Conservation (phyloP, 2,797 vertebrate genomes). For the Mormyrus proboscirostris region DNA sequence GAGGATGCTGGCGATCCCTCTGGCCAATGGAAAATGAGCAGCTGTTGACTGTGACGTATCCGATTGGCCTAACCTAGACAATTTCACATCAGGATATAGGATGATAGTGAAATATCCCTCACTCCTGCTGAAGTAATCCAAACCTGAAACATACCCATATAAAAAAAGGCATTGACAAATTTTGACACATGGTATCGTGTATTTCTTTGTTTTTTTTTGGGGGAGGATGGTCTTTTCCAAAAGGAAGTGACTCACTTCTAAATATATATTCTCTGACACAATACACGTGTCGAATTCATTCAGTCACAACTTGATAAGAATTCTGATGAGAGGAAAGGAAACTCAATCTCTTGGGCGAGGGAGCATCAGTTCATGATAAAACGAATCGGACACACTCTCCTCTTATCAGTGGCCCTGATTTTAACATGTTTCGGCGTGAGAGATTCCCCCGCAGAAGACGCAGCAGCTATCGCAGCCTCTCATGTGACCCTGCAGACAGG, state of each 20-base stretch:
- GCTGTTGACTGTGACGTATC: conserved; percentile 15
- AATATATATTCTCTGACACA: background rate
- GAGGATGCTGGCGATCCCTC: background rate
- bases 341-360: background rate
- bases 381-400: background rate
- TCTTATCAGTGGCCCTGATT: background rate
- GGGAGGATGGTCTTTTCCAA: background rate
- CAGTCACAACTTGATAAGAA: background rate
- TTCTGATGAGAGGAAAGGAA: background rate
- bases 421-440: background rate
- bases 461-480: background rate
- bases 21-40: background rate
- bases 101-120: conserved; percentile 1
- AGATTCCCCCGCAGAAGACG: background rate
- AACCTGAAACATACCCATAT: conserved; percentile 33
- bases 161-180: background rate
- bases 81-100: background rate
- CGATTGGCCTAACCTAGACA: background rate
- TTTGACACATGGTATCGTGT: background rate
- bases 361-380: background rate
- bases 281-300: background rate
- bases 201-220: background rate
- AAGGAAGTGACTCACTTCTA: background rate
- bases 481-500: background rate
- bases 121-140: background rate